Evolutionary conservation across 2,797 vertebrate genomes (phyloP).

Genomic region (Silurus lanzhouensis): DNA sequence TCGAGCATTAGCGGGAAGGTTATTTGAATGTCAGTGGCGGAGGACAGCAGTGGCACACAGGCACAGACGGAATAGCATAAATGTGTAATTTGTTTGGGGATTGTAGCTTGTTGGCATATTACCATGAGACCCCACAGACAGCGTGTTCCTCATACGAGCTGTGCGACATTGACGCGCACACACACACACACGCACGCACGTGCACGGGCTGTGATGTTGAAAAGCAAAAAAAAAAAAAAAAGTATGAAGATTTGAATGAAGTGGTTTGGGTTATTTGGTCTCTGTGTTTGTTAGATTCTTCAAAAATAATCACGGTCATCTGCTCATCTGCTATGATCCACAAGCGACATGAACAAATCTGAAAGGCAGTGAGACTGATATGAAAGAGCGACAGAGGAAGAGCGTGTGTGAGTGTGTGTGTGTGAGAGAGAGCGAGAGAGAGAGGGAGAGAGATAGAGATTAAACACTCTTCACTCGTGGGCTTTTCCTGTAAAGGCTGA

Average conservation of each 20-base stretch:
- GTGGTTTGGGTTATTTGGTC: slow-evolving; percentile 26
- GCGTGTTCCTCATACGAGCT: slow-evolving; percentile 46
- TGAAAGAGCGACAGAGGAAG: neutral
- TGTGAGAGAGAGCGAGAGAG: slow-evolving; percentile 29
- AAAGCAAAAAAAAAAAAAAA: slow-evolving; percentile 1
- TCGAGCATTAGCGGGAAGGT: slow-evolving; percentile 68
- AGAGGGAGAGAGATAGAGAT: slow-evolving; percentile 50
- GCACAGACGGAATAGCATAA: slow-evolving; percentile 67
- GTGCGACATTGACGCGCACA: slow-evolving; percentile 17
- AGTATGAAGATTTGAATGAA: slow-evolving; percentile 18
- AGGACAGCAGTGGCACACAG: slow-evolving; percentile 61
- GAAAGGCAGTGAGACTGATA: slow-evolving; percentile 19
- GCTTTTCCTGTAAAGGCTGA: slow-evolving; percentile 65
- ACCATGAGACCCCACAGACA: slow-evolving; percentile 60
- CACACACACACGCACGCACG: slow-evolving; percentile 5
- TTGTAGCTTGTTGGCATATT: slow-evolving; percentile 63
- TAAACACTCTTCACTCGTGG: slow-evolving; percentile 59
- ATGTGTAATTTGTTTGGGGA: slow-evolving; percentile 72
- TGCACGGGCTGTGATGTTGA: neutral
- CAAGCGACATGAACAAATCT: slow-evolving; percentile 14
- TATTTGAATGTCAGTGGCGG: slow-evolving; percentile 76
- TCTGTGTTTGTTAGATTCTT: slow-evolving; percentile 34
- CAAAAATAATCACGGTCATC: slow-evolving; percentile 39
- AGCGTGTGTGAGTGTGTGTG: too few relatives aligned
- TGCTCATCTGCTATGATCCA: slow-evolving; percentile 34